Evolutionary conservation across 2,888 invertebrate species (phyloP), one percentile per base, ranked within the genome.

Genomic region (Noctua pronuba): DNA sequence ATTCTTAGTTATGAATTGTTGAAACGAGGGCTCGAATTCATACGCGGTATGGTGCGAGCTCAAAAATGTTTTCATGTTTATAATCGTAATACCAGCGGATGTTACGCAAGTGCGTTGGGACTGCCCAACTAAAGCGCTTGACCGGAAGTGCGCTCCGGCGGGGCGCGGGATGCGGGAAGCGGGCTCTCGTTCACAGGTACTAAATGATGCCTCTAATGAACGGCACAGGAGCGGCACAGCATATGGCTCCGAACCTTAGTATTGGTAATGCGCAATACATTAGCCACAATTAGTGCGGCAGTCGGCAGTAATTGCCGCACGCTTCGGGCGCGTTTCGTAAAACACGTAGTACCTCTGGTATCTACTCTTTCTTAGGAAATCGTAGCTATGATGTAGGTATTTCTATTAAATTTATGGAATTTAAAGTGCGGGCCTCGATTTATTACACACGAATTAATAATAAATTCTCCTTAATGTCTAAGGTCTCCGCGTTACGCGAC

Each of bases 81-180:
- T 86, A 89, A 89, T 89, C 91, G 90, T 91, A 90, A 90, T 93
- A 92, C 90, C 90, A 89, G 90, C 94, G 95, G 95, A 96, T 92
- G 94, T 95, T 95, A 92, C 92, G 94, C 90, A 94, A 94, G 89
- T 88, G 86, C 82, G 85, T 81, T 92, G 92, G 93, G 92, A 93
- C 90, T 91, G 91, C 88, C 92, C 88, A 92, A 89, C 86, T 90
- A 86, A 92, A 94, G 89, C 91, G 92, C 91, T 92, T 92, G 94
- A 92, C 93, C 95, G 95, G 96, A 96, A 95, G 93, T 89, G 82
- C 87, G 88, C 88, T 80, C 90, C 90, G 89, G 85, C 83, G 88
- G 89, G 79, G 80, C 77, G 79, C 77, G 77, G 77, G 81, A 68
- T 69, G 86, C 77, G 77, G 77, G 79, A 68, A 67, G 85, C 77